Percentiles rank a stretch among this genome's conserved stretches.
Conservation (phyloP, 2,113 vertebrate species). For the Phalacrocorax pelagicus region DNA sequence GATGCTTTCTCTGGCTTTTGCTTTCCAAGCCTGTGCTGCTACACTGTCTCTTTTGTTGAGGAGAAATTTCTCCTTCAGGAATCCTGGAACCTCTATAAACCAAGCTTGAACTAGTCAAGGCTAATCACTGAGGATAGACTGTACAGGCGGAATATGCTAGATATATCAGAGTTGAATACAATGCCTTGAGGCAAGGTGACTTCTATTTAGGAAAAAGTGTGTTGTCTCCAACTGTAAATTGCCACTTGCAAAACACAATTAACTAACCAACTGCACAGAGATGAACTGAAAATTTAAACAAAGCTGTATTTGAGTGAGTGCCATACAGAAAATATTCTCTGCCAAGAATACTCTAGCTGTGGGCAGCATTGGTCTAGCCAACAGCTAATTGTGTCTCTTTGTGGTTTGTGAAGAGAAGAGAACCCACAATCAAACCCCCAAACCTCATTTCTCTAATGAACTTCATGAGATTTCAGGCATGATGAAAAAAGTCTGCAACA, state of each 20-base stretch:
- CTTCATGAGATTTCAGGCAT: background rate
- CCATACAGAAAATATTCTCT: background rate
- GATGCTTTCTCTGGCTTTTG: background rate
- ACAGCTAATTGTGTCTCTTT: background rate
- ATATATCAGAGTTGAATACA: background rate
- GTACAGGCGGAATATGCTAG: background rate
- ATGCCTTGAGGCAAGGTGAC: background rate
- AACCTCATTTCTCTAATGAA: background rate
- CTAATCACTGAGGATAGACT: background rate
- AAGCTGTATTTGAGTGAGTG: background rate
- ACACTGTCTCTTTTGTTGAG: background rate
- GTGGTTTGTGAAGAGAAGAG: background rate
- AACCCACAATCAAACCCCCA: background rate
- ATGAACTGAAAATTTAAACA: background rate
- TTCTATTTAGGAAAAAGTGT: conserved; percentile 7
- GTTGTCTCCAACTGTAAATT: background rate
- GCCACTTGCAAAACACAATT: background rate
- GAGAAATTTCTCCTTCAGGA: background rate
- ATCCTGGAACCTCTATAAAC: background rate
- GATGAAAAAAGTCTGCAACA: background rate
- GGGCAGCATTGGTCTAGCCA: background rate
- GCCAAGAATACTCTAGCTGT: background rate
- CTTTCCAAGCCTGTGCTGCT: background rate
- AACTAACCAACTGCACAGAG: background rate
- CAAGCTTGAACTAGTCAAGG: background rate